Base-by-base conservation (phyloP, 2,888 invertebrate genomes). In the Mycalesis mineus region DNA sequence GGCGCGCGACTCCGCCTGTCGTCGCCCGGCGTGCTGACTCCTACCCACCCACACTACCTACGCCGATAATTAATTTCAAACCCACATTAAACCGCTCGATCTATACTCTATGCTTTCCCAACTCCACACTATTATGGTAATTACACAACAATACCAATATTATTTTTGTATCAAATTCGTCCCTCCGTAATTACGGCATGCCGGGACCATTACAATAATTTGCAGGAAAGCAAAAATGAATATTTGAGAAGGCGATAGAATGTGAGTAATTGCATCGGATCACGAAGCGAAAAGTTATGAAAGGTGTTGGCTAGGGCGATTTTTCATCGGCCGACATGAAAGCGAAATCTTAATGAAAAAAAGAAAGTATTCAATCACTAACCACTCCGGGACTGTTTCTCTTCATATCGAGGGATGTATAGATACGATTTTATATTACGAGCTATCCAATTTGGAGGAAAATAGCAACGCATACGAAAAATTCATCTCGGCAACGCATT, bases 241-340 rank as follows among this genome's bases (percentile, higher is more conserved):
- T 88, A 87, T 89, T 88, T 88, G 88, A 88, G 80, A 84, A 84
- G 84, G 86, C 89, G 84, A 88, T 88, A 85, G 85, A 84, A 83
- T 77, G 72, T 88, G 89, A 89, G 80, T 89, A 87, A 89, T 89
- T 81, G 89, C 81, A 68, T 75, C 72, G 87, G 85, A 88, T 88
- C 89, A 89, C 89, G 89, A 88, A 88, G 87, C 86, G 87, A 88
- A 88, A 89, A 87, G 88, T 88, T 88, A 88, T 88, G 88, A 88
- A 88, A 88, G 87, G 87, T 87, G 82, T 81, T 67, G 80, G 84
- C 82, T 77, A 70, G 73, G 80, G 83, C 69, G 79, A 88, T 88
- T 86, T 84, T 84, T 88, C 87, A 88, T 76, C 79, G 77, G 74
- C 76, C 70, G 71, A 72, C 75, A 73, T 73, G 75, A 80, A 82